phyloP scores from a whole-genome alignment of 2,888 invertebrate species.

The Dasypolia templi region DNA sequence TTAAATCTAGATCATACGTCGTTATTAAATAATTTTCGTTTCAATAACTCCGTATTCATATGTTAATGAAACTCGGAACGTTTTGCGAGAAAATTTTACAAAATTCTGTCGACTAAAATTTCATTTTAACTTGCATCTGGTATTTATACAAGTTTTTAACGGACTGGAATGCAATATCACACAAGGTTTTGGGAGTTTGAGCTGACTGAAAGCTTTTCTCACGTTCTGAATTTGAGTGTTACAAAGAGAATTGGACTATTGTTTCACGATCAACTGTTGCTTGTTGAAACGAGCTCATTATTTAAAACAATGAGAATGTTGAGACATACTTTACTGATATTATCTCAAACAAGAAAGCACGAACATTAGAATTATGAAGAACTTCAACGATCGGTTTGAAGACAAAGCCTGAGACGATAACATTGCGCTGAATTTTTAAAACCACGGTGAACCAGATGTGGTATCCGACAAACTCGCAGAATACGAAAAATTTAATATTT shows the following conservation, averaged over 20 bases:
- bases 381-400: constrained; percentile 70
- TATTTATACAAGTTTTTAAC: constrained; percentile 19
- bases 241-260: constrained; percentile 7
- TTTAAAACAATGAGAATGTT: background rate
- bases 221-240: constrained; percentile 3
- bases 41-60: constrained; percentile 52
- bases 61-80: constrained; percentile 43
- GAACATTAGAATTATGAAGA: constrained; percentile 44
- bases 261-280: constrained; percentile 5
- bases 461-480: constrained; percentile 81
- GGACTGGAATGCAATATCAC: background rate
- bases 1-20: constrained; percentile 48
- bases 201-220: constrained; percentile 19
- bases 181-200: background rate
- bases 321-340: background rate
- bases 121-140: constrained; percentile 15
- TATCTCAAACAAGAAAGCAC: constrained; percentile 2
- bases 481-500: constrained; percentile 88
- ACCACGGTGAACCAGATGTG: constrained; percentile 84
- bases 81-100: constrained; percentile 33
- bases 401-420: constrained; percentile 80
- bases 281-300: constrained; percentile 4
- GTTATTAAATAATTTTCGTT: constrained; percentile 33
- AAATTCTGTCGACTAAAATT: constrained; percentile 22
- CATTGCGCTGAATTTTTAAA: constrained; percentile 86